These are phyloP conservation scores for Drosophila longiperda DNA, from an alignment of 2,888 invertebrate species.

Conservation along the genomic window DNA sequence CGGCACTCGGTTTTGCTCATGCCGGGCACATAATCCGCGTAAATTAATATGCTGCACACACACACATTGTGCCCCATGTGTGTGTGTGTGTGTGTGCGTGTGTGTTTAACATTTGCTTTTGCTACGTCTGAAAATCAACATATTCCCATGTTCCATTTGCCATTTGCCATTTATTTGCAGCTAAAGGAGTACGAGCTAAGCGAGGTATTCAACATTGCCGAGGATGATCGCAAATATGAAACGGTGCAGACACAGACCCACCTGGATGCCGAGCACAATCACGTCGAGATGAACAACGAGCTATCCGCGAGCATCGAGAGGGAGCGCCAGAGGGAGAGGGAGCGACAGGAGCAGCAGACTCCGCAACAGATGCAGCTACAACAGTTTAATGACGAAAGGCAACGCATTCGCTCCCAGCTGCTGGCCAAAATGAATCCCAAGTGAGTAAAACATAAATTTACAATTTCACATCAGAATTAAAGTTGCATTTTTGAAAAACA, in stretches of 20 bases:
- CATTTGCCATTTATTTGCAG: constrained; percentile 85
- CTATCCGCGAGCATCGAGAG: constrained; percentile 92
- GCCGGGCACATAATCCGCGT: constrained; percentile 73
- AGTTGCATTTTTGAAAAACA: neutral
- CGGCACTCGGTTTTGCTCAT: constrained; percentile 49
- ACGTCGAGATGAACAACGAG: constrained; percentile 90
- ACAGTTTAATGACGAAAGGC: constrained; percentile 85
- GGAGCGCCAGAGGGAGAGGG: constrained; percentile 88
- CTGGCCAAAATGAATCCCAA: constrained; percentile 85
- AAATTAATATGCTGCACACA: constrained; percentile 78
- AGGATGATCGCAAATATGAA: constrained; percentile 91
- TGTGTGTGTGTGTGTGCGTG: constrained; percentile 8
- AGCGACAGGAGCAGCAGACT: constrained; percentile 35
- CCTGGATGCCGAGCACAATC: constrained; percentile 84
- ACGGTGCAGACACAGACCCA: constrained; percentile 86
- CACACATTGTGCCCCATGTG: constrained; percentile 5
- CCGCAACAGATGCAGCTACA: constrained; percentile 74
- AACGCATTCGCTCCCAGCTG: constrained; percentile 84
- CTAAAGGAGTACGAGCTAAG: constrained; percentile 94
- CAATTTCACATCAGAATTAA: neutral
- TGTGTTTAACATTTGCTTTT: constrained; percentile 52
- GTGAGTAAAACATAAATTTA: constrained; percentile 73
- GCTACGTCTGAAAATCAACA: constrained; percentile 21
- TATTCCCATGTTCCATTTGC: constrained; percentile 2
- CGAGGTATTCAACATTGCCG: constrained; percentile 93